Percentiles rank a stretch among this genome's conserved stretches.
phyloP scores from a whole-genome alignment of 92 coral and sea anemone species.

The Bergia sp. region DNA sequence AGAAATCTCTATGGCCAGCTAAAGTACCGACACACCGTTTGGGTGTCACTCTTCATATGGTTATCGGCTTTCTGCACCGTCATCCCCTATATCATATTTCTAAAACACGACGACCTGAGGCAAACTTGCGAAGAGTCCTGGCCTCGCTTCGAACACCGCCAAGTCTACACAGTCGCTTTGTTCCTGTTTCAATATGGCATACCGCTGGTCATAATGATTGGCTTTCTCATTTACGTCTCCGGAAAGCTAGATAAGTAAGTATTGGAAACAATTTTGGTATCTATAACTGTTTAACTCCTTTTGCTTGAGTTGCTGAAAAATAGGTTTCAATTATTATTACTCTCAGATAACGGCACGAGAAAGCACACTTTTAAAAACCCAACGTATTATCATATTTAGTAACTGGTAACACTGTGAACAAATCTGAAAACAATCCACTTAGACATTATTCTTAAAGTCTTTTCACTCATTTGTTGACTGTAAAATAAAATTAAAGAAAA shows the following conservation, averaged over 20 bases:
- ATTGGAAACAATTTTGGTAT: background rate
- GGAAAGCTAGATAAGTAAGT: conserved; percentile 60
- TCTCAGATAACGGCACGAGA: background rate
- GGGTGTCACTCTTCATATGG: conserved; percentile 65
- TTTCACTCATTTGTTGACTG: no score
- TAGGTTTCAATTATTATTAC: background rate
- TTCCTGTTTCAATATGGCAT: conserved; percentile 73
- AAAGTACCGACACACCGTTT: conserved; percentile 51
- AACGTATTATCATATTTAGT: no score
- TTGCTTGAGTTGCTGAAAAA: background rate
- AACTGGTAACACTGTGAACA: no score
- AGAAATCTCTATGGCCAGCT: conserved; percentile 74
- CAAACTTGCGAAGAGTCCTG: conserved; percentile 73
- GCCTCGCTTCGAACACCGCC: conserved; percentile 52
- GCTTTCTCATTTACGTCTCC: conserved; percentile 49
- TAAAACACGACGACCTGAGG: conserved; percentile 60
- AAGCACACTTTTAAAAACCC: no score
- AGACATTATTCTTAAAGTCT: no score
- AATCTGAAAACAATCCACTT: no score
- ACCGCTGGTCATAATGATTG: conserved; percentile 65
- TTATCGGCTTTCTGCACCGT: conserved; percentile 68
- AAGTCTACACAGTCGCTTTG: conserved; percentile 67
- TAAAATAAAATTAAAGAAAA: no score
- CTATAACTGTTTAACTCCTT: no score
- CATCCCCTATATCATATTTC: conserved; percentile 65